Base-by-base conservation (phyloP, 2,888 invertebrate species). In the Tinea pellionella region DNA sequence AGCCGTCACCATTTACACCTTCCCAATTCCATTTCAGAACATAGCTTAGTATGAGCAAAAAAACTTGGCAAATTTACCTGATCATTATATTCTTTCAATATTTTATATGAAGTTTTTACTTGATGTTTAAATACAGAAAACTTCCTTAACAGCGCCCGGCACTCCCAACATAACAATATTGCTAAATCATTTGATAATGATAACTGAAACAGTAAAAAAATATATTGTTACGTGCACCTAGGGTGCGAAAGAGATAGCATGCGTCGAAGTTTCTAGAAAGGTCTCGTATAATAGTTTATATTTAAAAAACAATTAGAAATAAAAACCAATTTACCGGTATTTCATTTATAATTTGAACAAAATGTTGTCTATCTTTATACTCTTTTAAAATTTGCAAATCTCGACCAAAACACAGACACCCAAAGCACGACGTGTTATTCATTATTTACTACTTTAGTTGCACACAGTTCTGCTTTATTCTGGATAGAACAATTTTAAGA, bases 161-260 rank as follows among this genome's bases (percentile, higher is more conserved):
- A 86, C 61, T 82, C 80, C 75, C 78, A 84, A 59, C 86, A 86
- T 0, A 85, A 41, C 41, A 63, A 66, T 0, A 78, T n/a, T 0
- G 67, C 7, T 15, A 30, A 16, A 32, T 53, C 30, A 32, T 15
- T 4, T 15, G 12, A 12, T 11, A 4, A 29, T 1, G 15, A 51
- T 30, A 12, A 37, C 37, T 37, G 37, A 37, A 15, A 11, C 13
- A n/a, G 41, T 7, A 59, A 24, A 57, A 24, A 58, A 41, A 56
- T 56, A 32, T n/a, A n/a, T n/a, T n/a, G n/a, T n/a, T n/a, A n/a
- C n/a, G n/a, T n/a, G n/a, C n/a, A n/a, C n/a, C n/a, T n/a, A n/a
- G n/a, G n/a, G n/a, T n/a, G n/a, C n/a, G n/a, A n/a, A n/a, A n/a
- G n/a, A n/a, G n/a, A n/a, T n/a, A n/a, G n/a, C n/a, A n/a, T n/a